Conservation (phyloP, 2,888 invertebrate genomes). For the Acheta domesticus region DNA sequence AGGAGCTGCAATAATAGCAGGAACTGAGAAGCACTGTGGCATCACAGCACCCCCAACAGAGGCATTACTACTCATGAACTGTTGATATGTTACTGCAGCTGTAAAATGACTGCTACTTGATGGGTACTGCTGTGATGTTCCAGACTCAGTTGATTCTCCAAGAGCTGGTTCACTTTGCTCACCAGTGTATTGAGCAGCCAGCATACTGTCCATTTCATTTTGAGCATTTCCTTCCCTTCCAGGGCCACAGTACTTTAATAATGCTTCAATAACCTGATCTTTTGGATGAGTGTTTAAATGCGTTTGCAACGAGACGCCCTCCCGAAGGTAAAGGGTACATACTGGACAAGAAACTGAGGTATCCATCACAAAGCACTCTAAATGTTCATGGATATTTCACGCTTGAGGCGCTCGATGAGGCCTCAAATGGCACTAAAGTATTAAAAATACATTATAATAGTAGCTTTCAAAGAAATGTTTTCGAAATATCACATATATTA, state of each 20-base stretch:
- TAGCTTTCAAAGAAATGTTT: too few relatives aligned
- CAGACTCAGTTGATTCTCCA: not conserved
- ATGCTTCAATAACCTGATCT: constrained; percentile 80
- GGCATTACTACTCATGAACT: constrained; percentile 53
- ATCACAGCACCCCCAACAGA: constrained; percentile 47
- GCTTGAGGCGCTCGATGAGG: too few relatives aligned
- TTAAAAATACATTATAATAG: too few relatives aligned
- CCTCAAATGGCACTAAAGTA: too few relatives aligned
- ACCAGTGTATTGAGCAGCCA: not conserved
- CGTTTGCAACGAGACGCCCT: constrained; percentile 75
- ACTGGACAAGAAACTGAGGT: constrained; percentile 61
- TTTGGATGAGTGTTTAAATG: constrained; percentile 85
- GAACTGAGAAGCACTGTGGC: constrained; percentile 55
- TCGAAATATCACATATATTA: too few relatives aligned
- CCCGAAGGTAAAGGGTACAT: constrained; percentile 77
- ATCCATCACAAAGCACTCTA: not conserved
- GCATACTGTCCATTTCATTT: not conserved
- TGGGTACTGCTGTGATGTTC: not conserved
- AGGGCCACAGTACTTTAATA: constrained; percentile 44
- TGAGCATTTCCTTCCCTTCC: constrained; percentile 23
- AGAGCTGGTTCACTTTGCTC: not conserved
- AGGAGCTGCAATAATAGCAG: constrained; percentile 39
- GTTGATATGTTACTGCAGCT: constrained; percentile 52
- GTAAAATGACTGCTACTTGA: constrained; percentile 27
- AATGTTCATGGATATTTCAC: too few relatives aligned